Conservation (phyloP, 2,888 invertebrate species). For the Caenorhabditis virilis region DNA sequence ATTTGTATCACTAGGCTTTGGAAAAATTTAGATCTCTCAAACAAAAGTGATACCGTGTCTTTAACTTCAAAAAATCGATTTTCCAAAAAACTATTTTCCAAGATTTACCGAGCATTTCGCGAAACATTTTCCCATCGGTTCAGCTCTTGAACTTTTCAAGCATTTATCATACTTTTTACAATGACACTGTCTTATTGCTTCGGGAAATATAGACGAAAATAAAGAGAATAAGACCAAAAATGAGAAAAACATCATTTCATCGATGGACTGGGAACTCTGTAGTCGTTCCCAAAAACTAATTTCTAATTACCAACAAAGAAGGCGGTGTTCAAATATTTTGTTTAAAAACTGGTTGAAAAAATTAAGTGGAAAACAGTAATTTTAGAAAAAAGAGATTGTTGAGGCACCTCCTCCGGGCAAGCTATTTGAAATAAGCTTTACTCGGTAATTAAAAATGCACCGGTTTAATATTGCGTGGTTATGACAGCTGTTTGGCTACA, state of each 20-base stretch:
- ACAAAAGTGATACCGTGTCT: too few species aligned
- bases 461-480: constrained; percentile 25
- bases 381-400: constrained; percentile 17
- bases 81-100: too few species aligned
- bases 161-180: constrained; percentile 29
- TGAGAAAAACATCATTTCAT: not conserved
- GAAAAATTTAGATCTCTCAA: too few species aligned
- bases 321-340: too few species aligned
- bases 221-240: not conserved
- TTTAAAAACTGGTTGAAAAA: too few species aligned
- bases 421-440: constrained; percentile 9
- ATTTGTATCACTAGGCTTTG: too few species aligned
- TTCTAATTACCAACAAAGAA: not conserved
- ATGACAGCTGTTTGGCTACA: constrained; percentile 34
- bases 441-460: constrained; percentile 24
- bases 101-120: constrained; percentile 16
- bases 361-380: not conserved
- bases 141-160: constrained; percentile 4
- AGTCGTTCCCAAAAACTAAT: too few species aligned
- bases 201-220: not conserved
- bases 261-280: not conserved
- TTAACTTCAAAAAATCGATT: too few species aligned
- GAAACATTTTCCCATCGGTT: constrained; percentile 16
- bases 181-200: constrained; percentile 21
- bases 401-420: constrained; percentile 33